Base-by-base conservation (phyloP, 1,140 invertebrate genomes). In the Diorhabda sublineata region DNA sequence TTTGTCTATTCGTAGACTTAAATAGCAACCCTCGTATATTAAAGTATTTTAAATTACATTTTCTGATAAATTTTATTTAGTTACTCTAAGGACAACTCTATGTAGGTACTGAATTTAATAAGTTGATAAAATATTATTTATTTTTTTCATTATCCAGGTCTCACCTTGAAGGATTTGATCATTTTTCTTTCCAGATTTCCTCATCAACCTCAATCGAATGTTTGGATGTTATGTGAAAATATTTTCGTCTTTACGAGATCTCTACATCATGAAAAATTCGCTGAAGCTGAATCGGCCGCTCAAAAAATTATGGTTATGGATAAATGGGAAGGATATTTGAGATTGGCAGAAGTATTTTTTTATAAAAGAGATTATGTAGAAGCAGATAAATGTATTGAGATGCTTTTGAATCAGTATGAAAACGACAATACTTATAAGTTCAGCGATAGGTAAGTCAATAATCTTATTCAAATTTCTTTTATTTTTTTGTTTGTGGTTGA, bases 241-340 rank as follows among this genome's bases (percentile, higher is more conserved):
- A 75, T 89, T 58, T 82, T 90, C 70, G 78, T 84, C 74, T 88
- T 88, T 77, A 83, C 85, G 44, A 78, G 85, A 78, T 76, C 86
- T 58, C 73, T 92, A 61, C 84, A 88, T 75, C 83, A 86, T 78
- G 89, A 91, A 65, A 88, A 90, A 71, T 93, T 91, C 89, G 86
- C 87, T 43, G 88, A 91, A 68, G 92, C 93, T 0, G 87, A 92
- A 70, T 84, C 87, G 61, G 88, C 89, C 62, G 91, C 93, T 60
- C 82, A 83, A 61, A 90, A 91, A 79, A 84, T 96, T 42, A 86
- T 89, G 61, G 87, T 91, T 6, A 82, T 93, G 4, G 88, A 93
- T 80, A 80, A 86, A 64, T 85, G 87, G 75, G 91, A 92, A 73
- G 88, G 89, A 75, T 84, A 85, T 77, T 80, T 86, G 4, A 85